Base-by-base conservation (phyloP, 2,888 invertebrate genomes). In the Acronicta psi region DNA sequence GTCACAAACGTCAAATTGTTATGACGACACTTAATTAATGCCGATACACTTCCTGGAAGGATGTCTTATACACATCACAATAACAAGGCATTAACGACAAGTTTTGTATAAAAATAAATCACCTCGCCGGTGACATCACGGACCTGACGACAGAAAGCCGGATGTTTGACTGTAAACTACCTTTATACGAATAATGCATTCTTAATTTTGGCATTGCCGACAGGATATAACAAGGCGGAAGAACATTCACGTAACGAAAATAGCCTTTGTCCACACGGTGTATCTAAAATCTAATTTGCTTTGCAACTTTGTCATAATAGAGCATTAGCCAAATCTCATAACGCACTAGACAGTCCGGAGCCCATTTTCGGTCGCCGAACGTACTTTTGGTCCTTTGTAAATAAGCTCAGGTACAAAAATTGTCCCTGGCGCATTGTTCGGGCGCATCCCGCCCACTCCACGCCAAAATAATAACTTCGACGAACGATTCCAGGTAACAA, bases 141-240 rank as follows among this genome's bases (percentile, higher is more conserved):
- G 52, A 79, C 79, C 77, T 81, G 79, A 80, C 75, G 76, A 75
- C 77, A 73, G 79, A 86, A 88, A 91, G 88, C 92, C 92, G 93
- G 93, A 93, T 92, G 91, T 93, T 91, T 91, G 84, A 85, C 79
- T 85, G 85, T 84, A 89, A 89, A 91, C 91, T 88, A 79, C 80
- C 84, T 85, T 87, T 87, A 85, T 88, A 72, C 80, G 83, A 81
- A 80, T 84, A 84, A 85, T 83, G 77, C 80, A 85, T 85, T 83
- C 83, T 84, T 86, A 84, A 88, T 87, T 83, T 85, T 81, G 74
- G 74, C 79, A 62, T 67, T 70, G 75, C 84, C 79, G 83, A 84
- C 86, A 86, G 87, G 87, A 88, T 86, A 86, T 80, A 77, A 73
- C 77, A 69, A 79, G 73, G 80, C 90, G 91, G 91, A 91, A 91